A percentile compares a stretch with the other conserved stretches of the same genome.
Conservation (phyloP, 2,888 invertebrate genomes). For the Macrophya alboannulata region DNA sequence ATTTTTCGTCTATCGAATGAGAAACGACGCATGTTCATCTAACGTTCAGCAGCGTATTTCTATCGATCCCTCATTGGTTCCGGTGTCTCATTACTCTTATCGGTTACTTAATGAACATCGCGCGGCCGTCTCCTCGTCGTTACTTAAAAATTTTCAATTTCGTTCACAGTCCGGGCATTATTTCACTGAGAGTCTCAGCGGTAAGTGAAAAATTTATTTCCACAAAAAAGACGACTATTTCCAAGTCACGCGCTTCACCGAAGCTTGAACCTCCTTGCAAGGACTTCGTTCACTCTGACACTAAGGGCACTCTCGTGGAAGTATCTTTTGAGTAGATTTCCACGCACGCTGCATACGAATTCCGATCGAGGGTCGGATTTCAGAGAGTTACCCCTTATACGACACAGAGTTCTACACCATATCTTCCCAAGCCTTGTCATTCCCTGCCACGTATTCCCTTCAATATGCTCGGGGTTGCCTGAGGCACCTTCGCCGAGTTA, state of each 20-base stretch:
- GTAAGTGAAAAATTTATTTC: conserved; percentile 34
- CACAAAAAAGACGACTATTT: background rate
- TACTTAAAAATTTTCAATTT: background rate
- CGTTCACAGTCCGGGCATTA: background rate
- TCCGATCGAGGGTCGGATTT: conserved; percentile 34
- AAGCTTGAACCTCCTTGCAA: conserved; percentile 27
- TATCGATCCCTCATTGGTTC: background rate
- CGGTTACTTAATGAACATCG: background rate
- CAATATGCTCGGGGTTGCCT: conserved; percentile 31
- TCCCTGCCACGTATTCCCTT: conserved; percentile 17
- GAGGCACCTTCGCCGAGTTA: conserved; percentile 33
- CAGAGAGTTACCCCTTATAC: background rate
- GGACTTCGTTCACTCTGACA: conserved; percentile 32
- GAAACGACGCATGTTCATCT: no score
- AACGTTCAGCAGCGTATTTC: background rate
- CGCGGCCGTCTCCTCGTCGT: background rate
- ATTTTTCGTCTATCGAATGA: background rate
- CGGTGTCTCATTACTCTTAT: background rate
- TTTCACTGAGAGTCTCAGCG: background rate
- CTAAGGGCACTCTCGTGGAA: conserved; percentile 28
- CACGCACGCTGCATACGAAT: conserved; percentile 51
- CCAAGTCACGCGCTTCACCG: conserved; percentile 36
- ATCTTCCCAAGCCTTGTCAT: conserved; percentile 32
- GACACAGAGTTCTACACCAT: background rate
- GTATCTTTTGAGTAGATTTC: conserved; percentile 48